Conservation (phyloP, 2,113 vertebrate species). For the Fukomys damarensis region DNA sequence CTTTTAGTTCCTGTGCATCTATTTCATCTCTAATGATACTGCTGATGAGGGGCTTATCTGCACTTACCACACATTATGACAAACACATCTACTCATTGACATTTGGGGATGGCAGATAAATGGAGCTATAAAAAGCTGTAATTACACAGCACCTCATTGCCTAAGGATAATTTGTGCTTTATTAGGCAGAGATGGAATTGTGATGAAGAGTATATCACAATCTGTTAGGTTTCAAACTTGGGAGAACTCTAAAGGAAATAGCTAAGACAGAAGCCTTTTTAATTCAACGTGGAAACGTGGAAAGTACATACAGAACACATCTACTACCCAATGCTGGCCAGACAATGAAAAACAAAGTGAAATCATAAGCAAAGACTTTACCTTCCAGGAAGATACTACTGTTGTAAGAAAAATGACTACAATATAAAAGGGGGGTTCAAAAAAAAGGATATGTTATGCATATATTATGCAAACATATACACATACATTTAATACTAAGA, state of each 20-base stretch:
- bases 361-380: constrained; percentile 30
- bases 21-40: constrained; percentile 34
- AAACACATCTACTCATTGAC: constrained; percentile 60
- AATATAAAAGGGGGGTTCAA: constrained; percentile 7
- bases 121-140: constrained; percentile 26
- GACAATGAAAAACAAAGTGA: not conserved
- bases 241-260: constrained; percentile 31
- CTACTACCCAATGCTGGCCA: not conserved
- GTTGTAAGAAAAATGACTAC: not conserved
- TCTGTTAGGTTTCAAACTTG: constrained; percentile 39
- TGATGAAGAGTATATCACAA: constrained; percentile 33
- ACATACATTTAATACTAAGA: not conserved
- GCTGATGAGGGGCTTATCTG: constrained; percentile 2
- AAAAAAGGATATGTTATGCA: not conserved
- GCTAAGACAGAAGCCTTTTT: not conserved
- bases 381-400: not conserved
- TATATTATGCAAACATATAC: not conserved
- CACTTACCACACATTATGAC: constrained; percentile 31
- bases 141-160: not conserved
- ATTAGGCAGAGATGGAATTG: not conserved
- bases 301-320: too few species aligned
- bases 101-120: constrained; percentile 62
- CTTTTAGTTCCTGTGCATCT: not conserved
- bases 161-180: constrained; percentile 49
- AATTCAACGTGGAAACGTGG: not conserved